A percentile compares a stretch with the other conserved stretches of the same genome.
These are phyloP conservation scores for Acleris sparsana DNA, from an alignment of 2,888 invertebrate species.

Conservation along the genomic window DNA sequence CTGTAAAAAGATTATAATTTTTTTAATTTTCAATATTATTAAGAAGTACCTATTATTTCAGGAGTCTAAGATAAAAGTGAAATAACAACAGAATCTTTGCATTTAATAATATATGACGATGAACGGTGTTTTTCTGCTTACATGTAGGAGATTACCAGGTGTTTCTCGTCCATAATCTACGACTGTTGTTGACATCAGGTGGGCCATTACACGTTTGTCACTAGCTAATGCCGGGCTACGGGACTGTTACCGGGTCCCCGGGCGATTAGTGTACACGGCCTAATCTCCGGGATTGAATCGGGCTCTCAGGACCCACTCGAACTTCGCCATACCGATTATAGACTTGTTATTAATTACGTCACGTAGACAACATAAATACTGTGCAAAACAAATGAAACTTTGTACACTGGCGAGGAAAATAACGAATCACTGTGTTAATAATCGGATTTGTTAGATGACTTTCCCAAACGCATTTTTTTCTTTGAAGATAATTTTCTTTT, in stretches of 20 bases:
- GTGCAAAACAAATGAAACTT: too few relatives aligned
- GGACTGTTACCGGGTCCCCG: slow-evolving; percentile 8
- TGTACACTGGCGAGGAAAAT: neutral
- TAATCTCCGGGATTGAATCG: slow-evolving; percentile 26
- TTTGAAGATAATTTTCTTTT: too few relatives aligned
- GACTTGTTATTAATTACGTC: slow-evolving; percentile 5
- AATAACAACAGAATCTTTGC: too few relatives aligned
- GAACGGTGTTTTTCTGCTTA: too few relatives aligned
- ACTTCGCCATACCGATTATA: slow-evolving; percentile 12
- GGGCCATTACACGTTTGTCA: slow-evolving; percentile 28
- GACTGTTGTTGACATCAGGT: slow-evolving; percentile 23
- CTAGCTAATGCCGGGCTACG: slow-evolving; percentile 17
- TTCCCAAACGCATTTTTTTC: too few relatives aligned
- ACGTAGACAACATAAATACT: neutral
- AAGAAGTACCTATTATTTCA: too few relatives aligned
- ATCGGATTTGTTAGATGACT: too few relatives aligned
- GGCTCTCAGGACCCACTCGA: slow-evolving; percentile 15
- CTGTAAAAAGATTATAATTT: too few relatives aligned
- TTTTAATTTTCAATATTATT: too few relatives aligned
- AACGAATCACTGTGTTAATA: neutral
- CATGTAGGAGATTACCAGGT: too few relatives aligned
- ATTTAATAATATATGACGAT: neutral
- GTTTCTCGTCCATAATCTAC: slow-evolving; percentile 21
- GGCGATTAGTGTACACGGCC: slow-evolving; percentile 14
- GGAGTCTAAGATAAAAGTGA: too few relatives aligned